phyloP scores from a whole-genome alignment of 2,888 invertebrate genomes.

The Lordiphosa andalusiaca region DNA sequence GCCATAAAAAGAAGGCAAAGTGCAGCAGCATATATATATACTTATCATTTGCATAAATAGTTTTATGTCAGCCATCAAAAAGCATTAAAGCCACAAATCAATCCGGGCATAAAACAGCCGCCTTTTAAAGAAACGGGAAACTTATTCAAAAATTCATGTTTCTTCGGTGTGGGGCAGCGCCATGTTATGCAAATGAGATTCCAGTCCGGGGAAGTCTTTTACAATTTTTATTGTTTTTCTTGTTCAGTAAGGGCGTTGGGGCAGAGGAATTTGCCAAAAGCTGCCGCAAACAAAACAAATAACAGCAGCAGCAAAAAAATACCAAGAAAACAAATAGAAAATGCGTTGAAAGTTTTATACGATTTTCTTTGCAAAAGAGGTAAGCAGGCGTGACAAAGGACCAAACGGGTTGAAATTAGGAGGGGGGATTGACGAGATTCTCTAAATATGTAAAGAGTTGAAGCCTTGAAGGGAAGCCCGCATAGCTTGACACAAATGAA shows the following conservation, averaged over 20 bases:
- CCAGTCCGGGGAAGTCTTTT: slow-evolving; percentile 19
- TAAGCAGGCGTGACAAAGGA: slow-evolving; percentile 48
- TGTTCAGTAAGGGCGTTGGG: slow-evolving; percentile 32
- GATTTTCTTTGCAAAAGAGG: slow-evolving; percentile 27
- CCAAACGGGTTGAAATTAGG: slow-evolving; percentile 36
- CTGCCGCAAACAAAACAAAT: slow-evolving; percentile 35
- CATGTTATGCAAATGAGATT: slow-evolving; percentile 36
- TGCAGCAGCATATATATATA: slow-evolving; percentile 37
- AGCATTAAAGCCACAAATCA: slow-evolving; percentile 46
- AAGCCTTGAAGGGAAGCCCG: too few species aligned
- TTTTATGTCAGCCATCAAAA: slow-evolving; percentile 51
- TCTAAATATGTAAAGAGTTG: slow-evolving; percentile 9
- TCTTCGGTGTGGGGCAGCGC: slow-evolving; percentile 22
- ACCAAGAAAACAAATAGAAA: slow-evolving; percentile 52
- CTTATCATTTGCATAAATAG: slow-evolving; percentile 48
- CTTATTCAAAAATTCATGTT: slow-evolving; percentile 16
- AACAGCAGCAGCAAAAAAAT: slow-evolving; percentile 22
- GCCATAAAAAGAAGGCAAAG: slow-evolving; percentile 45
- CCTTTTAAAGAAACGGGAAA: slow-evolving; percentile 6
- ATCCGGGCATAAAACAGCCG: slow-evolving; percentile 19
- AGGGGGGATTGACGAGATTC: slow-evolving; percentile 12
- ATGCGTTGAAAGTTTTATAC: slow-evolving; percentile 54
- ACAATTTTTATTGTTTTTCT: slow-evolving; percentile 25
- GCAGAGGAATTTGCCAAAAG: slow-evolving; percentile 45
- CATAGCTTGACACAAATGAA: too few species aligned